A percentile compares a stretch with the other conserved stretches of the same genome.
phyloP scores from a whole-genome alignment of 2,797 vertebrate genomes.

The Phataginus tetradactyla region DNA sequence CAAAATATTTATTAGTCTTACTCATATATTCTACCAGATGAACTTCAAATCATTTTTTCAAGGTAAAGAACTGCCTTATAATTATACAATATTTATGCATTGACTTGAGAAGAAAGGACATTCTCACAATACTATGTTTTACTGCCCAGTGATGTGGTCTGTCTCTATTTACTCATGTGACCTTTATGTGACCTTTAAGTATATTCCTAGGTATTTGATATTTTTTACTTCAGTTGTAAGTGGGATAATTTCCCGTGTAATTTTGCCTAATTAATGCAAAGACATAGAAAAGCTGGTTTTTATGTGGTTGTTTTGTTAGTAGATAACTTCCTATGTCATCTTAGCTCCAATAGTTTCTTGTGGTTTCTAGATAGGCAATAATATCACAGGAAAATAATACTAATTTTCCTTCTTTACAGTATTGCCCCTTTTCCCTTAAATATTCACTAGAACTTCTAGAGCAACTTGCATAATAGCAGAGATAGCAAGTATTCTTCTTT shows the following conservation, averaged over 20 bases:
- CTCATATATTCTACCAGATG: background rate
- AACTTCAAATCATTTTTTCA: background rate
- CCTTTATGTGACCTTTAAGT: background rate
- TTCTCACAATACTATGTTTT: background rate
- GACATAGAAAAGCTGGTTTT: background rate
- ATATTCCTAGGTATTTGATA: slow-evolving; percentile 26
- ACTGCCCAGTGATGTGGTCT: background rate
- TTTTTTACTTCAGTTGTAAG: background rate
- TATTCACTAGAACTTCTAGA: background rate
- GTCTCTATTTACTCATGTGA: background rate
- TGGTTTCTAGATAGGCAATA: background rate
- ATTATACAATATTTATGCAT: background rate
- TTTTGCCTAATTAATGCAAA: background rate
- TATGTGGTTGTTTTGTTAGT: background rate
- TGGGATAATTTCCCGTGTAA: background rate
- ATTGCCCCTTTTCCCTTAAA: background rate
- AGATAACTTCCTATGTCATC: background rate
- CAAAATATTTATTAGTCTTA: background rate
- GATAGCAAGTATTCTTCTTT: background rate
- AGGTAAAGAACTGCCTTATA: background rate
- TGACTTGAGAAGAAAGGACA: background rate
- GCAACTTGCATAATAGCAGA: background rate
- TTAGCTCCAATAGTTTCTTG: slow-evolving; percentile 10
- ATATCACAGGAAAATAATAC: background rate
- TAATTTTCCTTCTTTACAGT: background rate